Evolutionary conservation across 1,140 invertebrate genomes (phyloP).

Genomic region (Pogonognathellus flavescens): DNA sequence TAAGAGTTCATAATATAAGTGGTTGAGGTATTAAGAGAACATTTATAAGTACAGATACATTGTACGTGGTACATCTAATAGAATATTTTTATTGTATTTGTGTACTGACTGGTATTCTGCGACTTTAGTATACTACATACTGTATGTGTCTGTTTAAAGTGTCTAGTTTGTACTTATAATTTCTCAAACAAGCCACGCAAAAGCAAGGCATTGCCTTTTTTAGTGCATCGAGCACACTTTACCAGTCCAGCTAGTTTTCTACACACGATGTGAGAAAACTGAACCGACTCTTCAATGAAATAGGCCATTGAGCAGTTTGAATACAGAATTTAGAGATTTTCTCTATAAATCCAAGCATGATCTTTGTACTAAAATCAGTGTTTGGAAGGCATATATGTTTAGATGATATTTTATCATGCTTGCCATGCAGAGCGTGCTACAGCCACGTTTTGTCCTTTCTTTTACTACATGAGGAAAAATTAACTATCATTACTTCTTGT

Average conservation of each 20-base stretch:
- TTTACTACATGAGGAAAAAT: background rate
- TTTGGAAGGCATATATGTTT: no score
- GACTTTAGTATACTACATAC: background rate
- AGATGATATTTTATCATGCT: background rate
- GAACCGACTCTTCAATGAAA: constrained; percentile 32
- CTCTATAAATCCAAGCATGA: constrained; percentile 11
- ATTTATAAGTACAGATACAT: no score
- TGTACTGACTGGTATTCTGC: background rate
- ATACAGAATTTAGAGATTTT: constrained; percentile 27
- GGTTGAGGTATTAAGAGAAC: no score
- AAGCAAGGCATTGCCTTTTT: constrained; percentile 40
- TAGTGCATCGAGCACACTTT: constrained; percentile 39
- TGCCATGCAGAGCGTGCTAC: background rate
- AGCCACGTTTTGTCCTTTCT: background rate
- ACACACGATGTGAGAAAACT: constrained; percentile 39
- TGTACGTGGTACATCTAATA: no score
- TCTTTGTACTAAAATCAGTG: background rate
- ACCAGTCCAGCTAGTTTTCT: constrained; percentile 47
- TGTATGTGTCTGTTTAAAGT: constrained; percentile 12
- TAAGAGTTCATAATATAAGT: no score
- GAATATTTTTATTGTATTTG: background rate
- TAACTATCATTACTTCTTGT: background rate
- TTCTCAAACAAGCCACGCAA: constrained; percentile 35
- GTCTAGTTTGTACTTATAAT: constrained; percentile 41
- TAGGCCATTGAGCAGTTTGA: constrained; percentile 33